These are phyloP conservation scores for Deilephila porcellus DNA, from an alignment of 2,888 invertebrate genomes.

Conservation along the genomic window DNA sequence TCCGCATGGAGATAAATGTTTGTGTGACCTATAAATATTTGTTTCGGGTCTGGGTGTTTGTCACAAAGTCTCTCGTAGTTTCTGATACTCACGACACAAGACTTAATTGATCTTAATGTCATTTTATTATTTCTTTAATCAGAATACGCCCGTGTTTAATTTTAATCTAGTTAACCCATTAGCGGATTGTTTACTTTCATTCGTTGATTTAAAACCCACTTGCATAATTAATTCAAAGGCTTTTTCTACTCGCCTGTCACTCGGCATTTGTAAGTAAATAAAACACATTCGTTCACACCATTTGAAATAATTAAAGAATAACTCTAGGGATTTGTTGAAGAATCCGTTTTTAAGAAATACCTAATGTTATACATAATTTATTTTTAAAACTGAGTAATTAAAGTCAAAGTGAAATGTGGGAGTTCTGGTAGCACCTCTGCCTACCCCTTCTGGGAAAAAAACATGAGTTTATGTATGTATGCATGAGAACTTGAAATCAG, in stretches of 20 bases:
- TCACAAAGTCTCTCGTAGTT: not conserved
- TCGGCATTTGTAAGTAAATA: not conserved
- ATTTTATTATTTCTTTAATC: not conserved
- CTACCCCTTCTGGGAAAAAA: too few species aligned
- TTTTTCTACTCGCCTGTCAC: constrained; percentile 11
- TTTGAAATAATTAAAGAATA: constrained; percentile 5
- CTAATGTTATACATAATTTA: too few species aligned
- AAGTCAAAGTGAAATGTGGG: too few species aligned
- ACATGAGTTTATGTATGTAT: too few species aligned
- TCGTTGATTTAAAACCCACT: constrained; percentile 23
- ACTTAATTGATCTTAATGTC: too few species aligned
- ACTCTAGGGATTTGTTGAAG: not conserved
- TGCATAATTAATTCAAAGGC: constrained; percentile 31
- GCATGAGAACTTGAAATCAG: too few species aligned
- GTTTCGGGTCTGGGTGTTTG: not conserved
- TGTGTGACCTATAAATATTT: not conserved
- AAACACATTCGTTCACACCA: constrained; percentile 14
- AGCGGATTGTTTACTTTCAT: not conserved
- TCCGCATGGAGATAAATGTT: not conserved
- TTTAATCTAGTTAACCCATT: constrained; percentile 18
- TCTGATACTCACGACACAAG: not conserved
- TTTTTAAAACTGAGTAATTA: too few species aligned
- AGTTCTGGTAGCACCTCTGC: too few species aligned
- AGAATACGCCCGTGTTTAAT: constrained; percentile 12
- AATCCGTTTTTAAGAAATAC: not conserved